These are phyloP conservation scores for Diaphora mendica DNA, from an alignment of 2,888 invertebrate genomes.

Conservation along the genomic window DNA sequence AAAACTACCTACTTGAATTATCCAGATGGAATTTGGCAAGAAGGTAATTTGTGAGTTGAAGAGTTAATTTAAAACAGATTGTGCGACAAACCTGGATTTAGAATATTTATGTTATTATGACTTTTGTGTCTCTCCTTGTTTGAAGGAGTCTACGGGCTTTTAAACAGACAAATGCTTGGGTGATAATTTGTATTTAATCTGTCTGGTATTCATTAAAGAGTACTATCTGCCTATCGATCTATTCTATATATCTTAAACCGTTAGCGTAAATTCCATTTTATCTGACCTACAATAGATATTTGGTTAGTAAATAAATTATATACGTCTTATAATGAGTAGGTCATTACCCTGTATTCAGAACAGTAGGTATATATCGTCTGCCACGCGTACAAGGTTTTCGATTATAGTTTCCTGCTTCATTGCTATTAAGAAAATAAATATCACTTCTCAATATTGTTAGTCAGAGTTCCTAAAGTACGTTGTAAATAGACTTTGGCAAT, in stretches of 20 bases:
- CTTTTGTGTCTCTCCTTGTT: not conserved
- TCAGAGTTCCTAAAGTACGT: constrained; percentile 18
- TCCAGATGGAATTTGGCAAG: too few species aligned
- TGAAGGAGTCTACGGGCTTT: not conserved
- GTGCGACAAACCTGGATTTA: too few species aligned
- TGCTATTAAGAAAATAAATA: constrained; percentile 41
- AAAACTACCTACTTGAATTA: too few species aligned
- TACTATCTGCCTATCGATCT: not conserved
- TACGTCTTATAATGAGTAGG: constrained; percentile 26
- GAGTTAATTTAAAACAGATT: too few species aligned
- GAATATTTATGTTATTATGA: not conserved
- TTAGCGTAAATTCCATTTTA: constrained; percentile 3
- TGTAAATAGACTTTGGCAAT: constrained; percentile 25
- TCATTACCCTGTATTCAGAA: constrained; percentile 33
- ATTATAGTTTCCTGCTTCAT: constrained; percentile 36
- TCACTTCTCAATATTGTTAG: constrained; percentile 17
- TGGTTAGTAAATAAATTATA: not conserved
- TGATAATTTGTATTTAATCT: not conserved
- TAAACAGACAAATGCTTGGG: too few species aligned
- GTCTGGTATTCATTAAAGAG: not conserved
- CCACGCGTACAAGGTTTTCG: constrained; percentile 31
- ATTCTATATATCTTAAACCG: not conserved
- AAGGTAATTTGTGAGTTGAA: too few species aligned
- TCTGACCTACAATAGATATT: constrained; percentile 7
- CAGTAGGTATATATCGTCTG: constrained; percentile 27